A percentile compares a stretch with the other conserved stretches of the same genome.
Evolutionary conservation across 2,797 vertebrate genomes (phyloP).

Genomic region (Premnoplex brunnescens): DNA sequence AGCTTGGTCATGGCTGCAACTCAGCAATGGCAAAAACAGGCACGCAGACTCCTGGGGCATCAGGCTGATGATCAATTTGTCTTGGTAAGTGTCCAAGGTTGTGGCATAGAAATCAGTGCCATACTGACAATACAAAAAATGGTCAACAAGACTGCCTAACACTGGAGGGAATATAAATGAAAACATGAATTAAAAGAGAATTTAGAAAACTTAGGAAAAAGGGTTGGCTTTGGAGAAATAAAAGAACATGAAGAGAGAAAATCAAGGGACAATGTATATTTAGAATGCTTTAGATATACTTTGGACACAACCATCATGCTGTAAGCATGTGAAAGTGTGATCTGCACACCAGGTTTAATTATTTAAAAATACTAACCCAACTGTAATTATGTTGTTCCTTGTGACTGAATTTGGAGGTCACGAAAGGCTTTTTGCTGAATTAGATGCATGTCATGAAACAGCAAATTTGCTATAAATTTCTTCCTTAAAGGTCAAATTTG

Average conservation of each 20-base stretch:
- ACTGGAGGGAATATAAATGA: neutral
- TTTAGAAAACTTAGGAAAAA: neutral
- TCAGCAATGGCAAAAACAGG: neutral
- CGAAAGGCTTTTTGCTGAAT: neutral
- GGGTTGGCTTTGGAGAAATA: neutral
- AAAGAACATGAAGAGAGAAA: neutral
- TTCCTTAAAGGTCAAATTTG: neutral
- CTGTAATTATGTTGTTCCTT: neutral
- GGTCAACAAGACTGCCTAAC: neutral
- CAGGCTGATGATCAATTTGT: neutral
- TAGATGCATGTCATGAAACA: neutral
- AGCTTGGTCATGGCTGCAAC: neutral
- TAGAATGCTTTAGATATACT: neutral
- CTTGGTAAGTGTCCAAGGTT: neutral
- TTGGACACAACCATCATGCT: neutral
- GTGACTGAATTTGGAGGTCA: neutral
- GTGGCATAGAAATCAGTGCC: neutral
- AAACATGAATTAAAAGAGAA: neutral
- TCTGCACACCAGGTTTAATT: neutral
- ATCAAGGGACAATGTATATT: neutral
- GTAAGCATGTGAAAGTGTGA: neutral
- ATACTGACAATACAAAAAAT: neutral
- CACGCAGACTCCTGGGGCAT: fast-evolving
- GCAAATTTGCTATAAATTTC: neutral
- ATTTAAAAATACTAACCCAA: neutral